Evolutionary conservation across 1,140 invertebrate genomes (phyloP), one percentile per base, ranked within the genome.

Genomic region (Bombus soroeensis): DNA sequence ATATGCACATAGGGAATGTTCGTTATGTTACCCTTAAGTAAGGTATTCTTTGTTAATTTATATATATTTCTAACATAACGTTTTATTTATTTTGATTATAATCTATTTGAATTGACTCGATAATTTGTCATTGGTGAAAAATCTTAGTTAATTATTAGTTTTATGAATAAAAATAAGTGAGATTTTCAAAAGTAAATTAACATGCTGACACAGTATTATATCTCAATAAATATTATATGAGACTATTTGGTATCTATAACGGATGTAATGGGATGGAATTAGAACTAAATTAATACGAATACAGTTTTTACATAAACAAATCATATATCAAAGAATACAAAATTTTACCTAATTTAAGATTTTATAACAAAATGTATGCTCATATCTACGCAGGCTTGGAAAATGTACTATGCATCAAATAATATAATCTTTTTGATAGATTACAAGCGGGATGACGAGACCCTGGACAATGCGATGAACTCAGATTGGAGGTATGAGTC

Each of bases 401-500:
- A 70, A 0, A 15, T 57, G 10, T 71, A 32, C 25, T 64, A 64
- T 74, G 53, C 81, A 78, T 47, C 57, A 70, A 92, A 89, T 94
- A 92, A 94, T 91, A 88, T 77, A 85, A 87, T 91, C 85, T 93
- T 93, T 94, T 94, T 93, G 78, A 90, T 92, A 94, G 94, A 94
- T 94, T 85, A 86, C 92, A 90, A 90, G 86, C 91, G 64, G 92
- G 94, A 92, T 94, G 93, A 94, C 87, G 86, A 89, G 66, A 79
- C 83, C 59, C 43, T 80, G 88, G 86, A 88, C 78, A 86, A 90
- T 92, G 91, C 92, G 92, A 93, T 93, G 93, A 94, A 93, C 91
- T 93, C 93, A 89, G 82, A 84, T 86, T 73, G 89, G 84, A 81
- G 70, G 39, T 68, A 6, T 81, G 72, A 74, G 37, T 74, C 57